Conservation (phyloP, 1,140 invertebrate genomes). For the Ceratosolen fusciceps region DNA sequence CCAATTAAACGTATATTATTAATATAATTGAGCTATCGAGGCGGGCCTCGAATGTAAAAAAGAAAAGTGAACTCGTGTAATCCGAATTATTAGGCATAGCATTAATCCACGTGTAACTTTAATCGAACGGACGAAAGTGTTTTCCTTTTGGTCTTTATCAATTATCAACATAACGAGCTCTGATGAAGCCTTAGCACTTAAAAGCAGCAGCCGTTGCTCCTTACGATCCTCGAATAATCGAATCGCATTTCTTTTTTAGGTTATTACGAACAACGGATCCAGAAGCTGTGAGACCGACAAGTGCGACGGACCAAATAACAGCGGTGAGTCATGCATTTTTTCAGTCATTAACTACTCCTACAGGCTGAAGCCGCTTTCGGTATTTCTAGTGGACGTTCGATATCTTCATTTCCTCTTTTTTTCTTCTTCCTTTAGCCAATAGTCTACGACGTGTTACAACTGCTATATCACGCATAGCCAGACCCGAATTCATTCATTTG, state of each 20-base stretch:
- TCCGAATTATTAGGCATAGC: background rate
- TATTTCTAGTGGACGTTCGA: background rate
- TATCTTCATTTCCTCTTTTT: background rate
- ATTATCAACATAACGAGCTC: background rate
- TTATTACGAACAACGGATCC: slow-evolving; percentile 61
- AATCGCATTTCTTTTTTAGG: slow-evolving; percentile 56
- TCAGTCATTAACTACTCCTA: background rate
- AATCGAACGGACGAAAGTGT: slow-evolving; percentile 20
- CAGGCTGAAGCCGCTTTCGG: background rate
- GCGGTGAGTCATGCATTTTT: slow-evolving; percentile 40
- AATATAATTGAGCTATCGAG: background rate
- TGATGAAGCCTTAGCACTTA: background rate
- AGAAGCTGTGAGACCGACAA: slow-evolving; percentile 48
- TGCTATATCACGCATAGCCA: no score
- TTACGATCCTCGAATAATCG: slow-evolving; percentile 42
- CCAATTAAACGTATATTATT: slow-evolving; percentile 13
- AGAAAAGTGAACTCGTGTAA: background rate
- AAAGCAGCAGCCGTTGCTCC: background rate
- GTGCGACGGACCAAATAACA: slow-evolving; percentile 38
- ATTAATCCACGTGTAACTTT: background rate
- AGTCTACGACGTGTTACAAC: no score
- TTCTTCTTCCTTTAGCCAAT: no score
- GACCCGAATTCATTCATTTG: no score
- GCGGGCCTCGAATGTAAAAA: background rate
- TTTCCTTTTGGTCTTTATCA: background rate